A percentile compares a stretch with the other conserved stretches of the same genome.
These are phyloP conservation scores for Halocaridina rubra DNA, from an alignment of 2,888 invertebrate species.

Conservation along the genomic window DNA sequence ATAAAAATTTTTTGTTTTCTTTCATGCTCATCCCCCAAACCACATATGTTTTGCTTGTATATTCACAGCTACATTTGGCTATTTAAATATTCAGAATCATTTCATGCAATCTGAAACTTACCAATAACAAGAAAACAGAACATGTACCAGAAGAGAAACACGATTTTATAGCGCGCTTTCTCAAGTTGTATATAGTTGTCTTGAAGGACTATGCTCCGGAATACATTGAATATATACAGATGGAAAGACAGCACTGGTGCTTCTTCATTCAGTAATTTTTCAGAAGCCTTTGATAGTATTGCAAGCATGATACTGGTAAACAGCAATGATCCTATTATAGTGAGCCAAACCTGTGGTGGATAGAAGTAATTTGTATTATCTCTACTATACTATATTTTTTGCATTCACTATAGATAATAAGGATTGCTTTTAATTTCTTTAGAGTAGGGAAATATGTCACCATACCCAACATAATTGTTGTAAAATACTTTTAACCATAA, in stretches of 20 bases:
- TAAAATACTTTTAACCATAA: no score
- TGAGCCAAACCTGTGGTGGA: background rate
- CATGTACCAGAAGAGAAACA: background rate
- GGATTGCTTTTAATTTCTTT: no score
- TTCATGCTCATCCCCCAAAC: no score
- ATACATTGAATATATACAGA: background rate
- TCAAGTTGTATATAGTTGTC: background rate
- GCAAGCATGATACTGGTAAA: background rate
- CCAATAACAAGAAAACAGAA: background rate
- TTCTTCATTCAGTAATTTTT: background rate
- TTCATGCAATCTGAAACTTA: background rate
- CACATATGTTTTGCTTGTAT: no score
- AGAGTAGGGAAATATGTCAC: no score
- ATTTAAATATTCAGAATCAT: no score
- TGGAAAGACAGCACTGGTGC: background rate
- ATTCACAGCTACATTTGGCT: no score
- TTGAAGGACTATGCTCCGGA: background rate
- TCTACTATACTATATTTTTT: no score
- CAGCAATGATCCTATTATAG: background rate
- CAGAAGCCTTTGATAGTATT: background rate
- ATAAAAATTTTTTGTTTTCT: no score
- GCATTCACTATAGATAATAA: no score
- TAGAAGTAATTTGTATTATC: no score
- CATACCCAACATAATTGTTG: no score
- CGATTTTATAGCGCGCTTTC: background rate